phyloP scores from a whole-genome alignment of 2,888 invertebrate genomes.

The Rhopalosiphum nymphaeae region DNA sequence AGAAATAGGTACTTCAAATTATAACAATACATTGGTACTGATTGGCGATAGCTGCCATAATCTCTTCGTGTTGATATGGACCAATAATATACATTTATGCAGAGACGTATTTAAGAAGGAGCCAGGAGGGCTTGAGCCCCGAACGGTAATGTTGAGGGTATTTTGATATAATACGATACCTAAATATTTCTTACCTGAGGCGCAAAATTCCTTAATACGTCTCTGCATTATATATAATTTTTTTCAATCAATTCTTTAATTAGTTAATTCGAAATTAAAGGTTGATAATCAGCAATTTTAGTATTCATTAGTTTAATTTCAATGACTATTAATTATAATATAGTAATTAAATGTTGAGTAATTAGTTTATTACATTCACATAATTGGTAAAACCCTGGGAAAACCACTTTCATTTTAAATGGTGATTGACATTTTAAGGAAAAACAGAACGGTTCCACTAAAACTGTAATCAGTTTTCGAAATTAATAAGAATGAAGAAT shows the following conservation, averaged over 20 bases:
- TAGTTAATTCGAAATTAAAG: background rate
- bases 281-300: background rate
- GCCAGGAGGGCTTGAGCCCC: too few relatives aligned
- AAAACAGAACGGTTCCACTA: background rate
- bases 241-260: background rate
- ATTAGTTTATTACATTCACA: background rate
- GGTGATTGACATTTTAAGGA: background rate
- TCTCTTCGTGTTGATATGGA: background rate
- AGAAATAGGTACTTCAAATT: background rate
- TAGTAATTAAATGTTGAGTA: background rate
- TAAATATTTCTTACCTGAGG: too few relatives aligned
- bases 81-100: background rate
- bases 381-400: background rate
- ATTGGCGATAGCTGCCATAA: background rate
- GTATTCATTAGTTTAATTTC: background rate
- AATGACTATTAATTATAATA: background rate
- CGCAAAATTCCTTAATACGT: background rate
- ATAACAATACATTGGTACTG: background rate
- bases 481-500: background rate
- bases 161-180: too few relatives aligned
- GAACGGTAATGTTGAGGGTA: too few relatives aligned
- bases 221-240: background rate
- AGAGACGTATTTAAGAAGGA: too few relatives aligned
- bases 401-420: background rate
- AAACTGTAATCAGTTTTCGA: background rate